Evolutionary conservation across 1,140 invertebrate species (phyloP), one percentile per base, ranked within the genome.

Genomic region (Platyscapa corneri): DNA sequence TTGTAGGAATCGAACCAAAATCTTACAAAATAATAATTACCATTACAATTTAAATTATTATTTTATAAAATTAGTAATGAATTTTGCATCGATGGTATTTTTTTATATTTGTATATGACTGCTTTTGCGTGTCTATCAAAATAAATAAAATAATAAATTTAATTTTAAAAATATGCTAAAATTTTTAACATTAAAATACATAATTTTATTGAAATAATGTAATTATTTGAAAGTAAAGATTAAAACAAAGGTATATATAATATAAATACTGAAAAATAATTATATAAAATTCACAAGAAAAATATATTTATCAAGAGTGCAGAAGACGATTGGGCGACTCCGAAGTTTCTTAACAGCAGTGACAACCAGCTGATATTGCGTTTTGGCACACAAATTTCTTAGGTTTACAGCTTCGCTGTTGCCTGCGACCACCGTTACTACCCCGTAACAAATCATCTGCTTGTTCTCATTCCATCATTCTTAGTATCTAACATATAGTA

Each of bases 291-390:
- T 34, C 5, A 34, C 3, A 32, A 32, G 42, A 74, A n/a, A 42
- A 78, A 83, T 83, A 91, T n/a, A n/a, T 94, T 96, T 94, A 97
- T 97, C 96, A 91, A 97, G 95, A 83, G 97, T 98, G 92, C 96
- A 95, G 94, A 98, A 97, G 94, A 97, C 96, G 91, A 97, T 96
- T 87, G 96, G 96, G 89, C 96, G 95, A 91, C 97, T 97, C 88
- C 96, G 94, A 92, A 95, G 96, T 90, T 96, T 97, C 88, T 95
- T 96, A 56, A 97, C 95, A 81, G 97, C 97, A 42, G 96, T 96
- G 65, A 98, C 96, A 3, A 96, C 96, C 74, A 98, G 94, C 87
- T 97, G 97, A 90, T 98, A 98, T 92, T 97, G 96, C 23, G 97
- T 97, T 90, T 97, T 96, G 30, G 97, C 96, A 88, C 96, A 94